A percentile compares a stretch with the other conserved stretches of the same genome.
These are phyloP conservation scores for Megalops atlanticus DNA, from an alignment of 2,113 vertebrate species.

Conservation along the genomic window DNA sequence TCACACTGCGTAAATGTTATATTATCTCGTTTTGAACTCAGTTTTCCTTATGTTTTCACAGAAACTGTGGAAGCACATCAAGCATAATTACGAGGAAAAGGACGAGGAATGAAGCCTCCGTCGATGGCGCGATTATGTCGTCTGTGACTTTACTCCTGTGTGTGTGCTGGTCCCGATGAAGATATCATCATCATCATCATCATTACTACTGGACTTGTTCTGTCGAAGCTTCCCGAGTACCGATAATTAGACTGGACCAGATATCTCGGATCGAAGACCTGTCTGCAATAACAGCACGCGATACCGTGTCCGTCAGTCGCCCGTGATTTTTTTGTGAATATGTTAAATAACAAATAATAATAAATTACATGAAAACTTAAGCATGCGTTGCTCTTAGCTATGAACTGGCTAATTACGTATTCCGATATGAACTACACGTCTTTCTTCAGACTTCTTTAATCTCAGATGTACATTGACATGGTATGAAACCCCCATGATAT, in stretches of 20 bases:
- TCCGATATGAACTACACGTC: too few relatives aligned
- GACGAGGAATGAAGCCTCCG: conserved; percentile 51
- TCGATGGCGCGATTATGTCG: conserved; percentile 10
- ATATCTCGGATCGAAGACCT: background rate
- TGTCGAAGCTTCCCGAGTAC: background rate
- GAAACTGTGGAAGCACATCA: conserved; percentile 78
- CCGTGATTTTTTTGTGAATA: too few relatives aligned
- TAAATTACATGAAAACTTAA: too few relatives aligned
- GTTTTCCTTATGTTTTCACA: conserved; percentile 29
- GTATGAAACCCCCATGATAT: too few relatives aligned
- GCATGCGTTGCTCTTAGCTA: too few relatives aligned
- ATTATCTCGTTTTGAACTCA: background rate
- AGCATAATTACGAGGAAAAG: conserved; percentile 67
- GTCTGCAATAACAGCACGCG: background rate
- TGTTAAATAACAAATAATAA: too few relatives aligned
- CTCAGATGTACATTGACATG: too few relatives aligned
- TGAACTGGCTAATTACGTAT: too few relatives aligned
- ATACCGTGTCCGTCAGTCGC: too few relatives aligned
- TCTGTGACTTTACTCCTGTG: background rate
- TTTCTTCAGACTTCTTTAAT: too few relatives aligned
- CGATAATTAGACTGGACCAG: background rate
- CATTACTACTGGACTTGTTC: background rate
- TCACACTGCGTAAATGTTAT: background rate
- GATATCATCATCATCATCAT: too few relatives aligned
- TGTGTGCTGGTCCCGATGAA: conserved; percentile 33